Base-by-base conservation (phyloP, 2,113 vertebrate species). In the Amblyopsis rosae region DNA sequence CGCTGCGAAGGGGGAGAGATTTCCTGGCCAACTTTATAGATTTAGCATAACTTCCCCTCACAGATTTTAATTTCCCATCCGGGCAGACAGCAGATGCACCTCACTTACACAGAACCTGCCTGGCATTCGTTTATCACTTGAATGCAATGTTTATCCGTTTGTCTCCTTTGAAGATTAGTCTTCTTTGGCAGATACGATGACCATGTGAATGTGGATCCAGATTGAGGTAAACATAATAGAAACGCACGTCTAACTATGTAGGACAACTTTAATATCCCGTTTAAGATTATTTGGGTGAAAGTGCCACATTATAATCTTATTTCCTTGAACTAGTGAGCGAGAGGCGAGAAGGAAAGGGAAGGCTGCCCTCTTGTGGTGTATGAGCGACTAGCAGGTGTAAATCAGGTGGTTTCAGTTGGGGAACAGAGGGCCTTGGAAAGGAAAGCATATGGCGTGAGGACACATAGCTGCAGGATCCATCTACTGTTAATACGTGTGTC, bases 401-500 rank as follows among this genome's bases (percentile, higher is more conserved):
- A 59, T 41, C 69, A 59, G 47, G 56, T 66, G 74, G 64, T 64
- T 67, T 33, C 62, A 67, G 69, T 51, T 72, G 49, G 46, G 51
- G 73, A 65, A 79, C 51, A 70, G 53, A 61, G 51, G 84, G 84
- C 81, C 89, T 70, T 70, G 75, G 75, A 89, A 88, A 84, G 79
- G 76, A 84, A 86, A 89, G 74, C 92, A 92, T 89, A 91, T 90
- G 90, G 87, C 75, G 85, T 68, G 89, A 90, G 92, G 88, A 89
- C 88, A 71, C 89, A 81, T 87, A 87, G 90, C 91, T 91, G 87
- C 90, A 76, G 88, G 90, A 92, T 87, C 87, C 89, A 90, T 88
- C 89, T 85, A 85, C 88, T 87, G 88, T 83, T 91, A 91, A 92
- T 89, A 90, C 88, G 87, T 79, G 90, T 89, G 90, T 91, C 90